These are phyloP conservation scores for Fregata magnificens DNA, from an alignment of 2,113 vertebrate species.

Conservation along the genomic window DNA sequence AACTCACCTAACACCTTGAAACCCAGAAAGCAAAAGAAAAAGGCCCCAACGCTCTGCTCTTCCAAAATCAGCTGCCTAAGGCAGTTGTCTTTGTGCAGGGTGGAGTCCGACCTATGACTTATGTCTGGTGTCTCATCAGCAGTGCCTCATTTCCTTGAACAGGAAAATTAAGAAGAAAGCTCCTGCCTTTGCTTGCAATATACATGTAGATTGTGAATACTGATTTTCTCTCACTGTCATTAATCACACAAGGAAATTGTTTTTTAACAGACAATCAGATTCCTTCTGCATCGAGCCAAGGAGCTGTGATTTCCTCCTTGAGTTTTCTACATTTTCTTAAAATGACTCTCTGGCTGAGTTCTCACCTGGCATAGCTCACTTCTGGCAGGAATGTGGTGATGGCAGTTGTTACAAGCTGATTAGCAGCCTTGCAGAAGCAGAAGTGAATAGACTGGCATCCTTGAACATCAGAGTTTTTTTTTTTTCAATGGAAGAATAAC, in stretches of 20 bases:
- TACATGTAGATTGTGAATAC: background rate
- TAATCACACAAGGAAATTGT: background rate
- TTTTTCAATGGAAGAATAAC: background rate
- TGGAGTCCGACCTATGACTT: background rate
- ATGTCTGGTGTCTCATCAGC: background rate
- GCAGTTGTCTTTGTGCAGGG: background rate
- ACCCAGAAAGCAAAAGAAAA: background rate
- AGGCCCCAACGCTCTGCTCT: background rate
- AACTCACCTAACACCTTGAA: background rate
- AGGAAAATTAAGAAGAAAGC: background rate
- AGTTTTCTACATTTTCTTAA: background rate
- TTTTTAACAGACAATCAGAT: background rate
- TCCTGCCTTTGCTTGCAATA: background rate
- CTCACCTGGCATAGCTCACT: background rate
- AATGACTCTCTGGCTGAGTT: background rate
- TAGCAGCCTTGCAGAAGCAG: background rate
- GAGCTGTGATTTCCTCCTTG: background rate
- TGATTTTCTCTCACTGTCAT: background rate
- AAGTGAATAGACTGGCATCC: background rate
- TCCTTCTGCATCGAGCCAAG: background rate
- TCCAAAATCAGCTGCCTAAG: background rate
- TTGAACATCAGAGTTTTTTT: background rate
- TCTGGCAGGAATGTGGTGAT: background rate
- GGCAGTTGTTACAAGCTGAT: background rate
- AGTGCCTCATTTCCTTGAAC: background rate